Evolutionary conservation across 2,888 invertebrate species (phyloP).

Genomic region (Altica lythri): DNA sequence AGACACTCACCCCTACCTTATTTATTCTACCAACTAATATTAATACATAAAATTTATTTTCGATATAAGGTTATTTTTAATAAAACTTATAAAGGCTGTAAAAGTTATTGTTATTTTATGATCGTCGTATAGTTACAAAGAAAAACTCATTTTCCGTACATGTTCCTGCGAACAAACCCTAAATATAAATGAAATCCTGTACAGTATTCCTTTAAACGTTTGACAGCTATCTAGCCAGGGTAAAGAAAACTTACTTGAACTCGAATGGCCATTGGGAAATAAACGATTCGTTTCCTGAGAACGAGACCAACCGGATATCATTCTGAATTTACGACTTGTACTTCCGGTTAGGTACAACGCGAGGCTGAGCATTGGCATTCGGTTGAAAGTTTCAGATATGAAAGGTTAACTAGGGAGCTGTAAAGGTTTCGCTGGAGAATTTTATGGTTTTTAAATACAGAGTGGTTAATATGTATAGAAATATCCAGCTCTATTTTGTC

Average conservation of each 20-base stretch:
- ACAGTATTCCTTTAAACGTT: not conserved
- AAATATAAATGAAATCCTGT: not conserved
- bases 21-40: not conserved
- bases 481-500: no score
- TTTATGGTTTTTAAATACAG: constrained; percentile 2
- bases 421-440: not conserved
- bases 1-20: not conserved
- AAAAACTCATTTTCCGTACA: no score
- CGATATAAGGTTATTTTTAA: no score
- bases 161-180: no score
- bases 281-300: constrained; percentile 21
- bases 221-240: constrained; percentile 6
- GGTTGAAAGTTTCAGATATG: constrained; percentile 6
- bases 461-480: no score
- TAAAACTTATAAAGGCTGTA: no score
- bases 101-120: no score
- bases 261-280: constrained; percentile 20
- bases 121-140: no score
- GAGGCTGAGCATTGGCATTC: not conserved
- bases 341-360: constrained; percentile 39
- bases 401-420: constrained; percentile 7
- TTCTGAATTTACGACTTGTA: constrained; percentile 47
- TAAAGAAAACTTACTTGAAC: constrained; percentile 1
- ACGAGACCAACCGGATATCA: constrained; percentile 38
- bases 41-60: not conserved